Evolutionary conservation across 1,140 invertebrate species (phyloP), one percentile per base, ranked within the genome.

Genomic region (Acromyrmex heyeri): DNA sequence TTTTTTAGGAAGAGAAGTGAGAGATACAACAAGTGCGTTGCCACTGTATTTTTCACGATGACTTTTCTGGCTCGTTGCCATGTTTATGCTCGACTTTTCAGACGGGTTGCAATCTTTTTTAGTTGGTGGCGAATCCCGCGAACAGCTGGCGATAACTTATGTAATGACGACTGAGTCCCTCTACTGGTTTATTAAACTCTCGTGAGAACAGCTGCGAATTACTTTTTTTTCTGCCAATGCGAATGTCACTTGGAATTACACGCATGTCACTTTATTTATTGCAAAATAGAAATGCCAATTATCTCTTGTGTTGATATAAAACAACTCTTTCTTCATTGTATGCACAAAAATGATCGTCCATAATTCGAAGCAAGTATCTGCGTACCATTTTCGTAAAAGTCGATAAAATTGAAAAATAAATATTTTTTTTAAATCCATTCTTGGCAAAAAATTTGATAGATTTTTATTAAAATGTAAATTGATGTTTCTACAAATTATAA

Each of bases 181-280:
- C 44, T 21, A n/a, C n/a, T 72, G 38, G 87, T 89, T 89, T 89
- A 65, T 86, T 89, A 89, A 89, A 89, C 55, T 67, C 50, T 57
- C 55, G 18, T 70, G 12, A 65, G 72, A 65, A 65, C 24, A 24
- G 16, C 70, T 82, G 75, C 86, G 55, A 76, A 62, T 38, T 65
- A 48, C 50, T 78, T 82, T 81, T 30, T 38, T 81, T 70, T 61
- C 53, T 21, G 30, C 3, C 38, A 70, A 70, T 34, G 30, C 14
- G 27, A 57, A 82, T 65, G 38, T 61, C 67, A 70, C 18, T 34
- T 18, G 12, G n/a, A 69, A 53, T 81, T 55, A 48, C 2, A 30
- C 6, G 24, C 53, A 16, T 57, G 12, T 34, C 30, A 16, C 7
- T 72, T 72, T 59, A 72, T 72, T 69, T 72, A 48, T 65, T 14